Conservation (phyloP, 1,140 invertebrate species). For the Galleria mellonella region DNA sequence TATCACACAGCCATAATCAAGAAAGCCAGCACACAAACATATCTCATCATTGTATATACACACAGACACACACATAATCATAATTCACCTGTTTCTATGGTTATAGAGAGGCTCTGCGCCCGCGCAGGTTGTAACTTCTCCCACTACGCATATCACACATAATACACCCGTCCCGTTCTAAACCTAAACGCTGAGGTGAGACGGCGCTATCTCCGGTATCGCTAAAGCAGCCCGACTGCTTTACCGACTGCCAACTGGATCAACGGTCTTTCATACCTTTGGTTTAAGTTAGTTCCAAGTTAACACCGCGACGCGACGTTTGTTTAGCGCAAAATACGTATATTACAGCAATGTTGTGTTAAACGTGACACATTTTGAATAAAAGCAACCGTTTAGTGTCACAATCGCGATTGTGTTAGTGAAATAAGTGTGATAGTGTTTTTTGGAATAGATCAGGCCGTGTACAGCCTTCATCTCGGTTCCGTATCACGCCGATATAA, state of each 20-base stretch:
- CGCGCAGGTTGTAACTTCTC: constrained; percentile 58
- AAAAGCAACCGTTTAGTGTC: constrained; percentile 28
- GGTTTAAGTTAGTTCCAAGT: constrained; percentile 66
- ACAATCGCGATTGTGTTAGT: constrained; percentile 20
- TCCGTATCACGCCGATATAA: not conserved
- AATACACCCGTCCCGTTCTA: constrained; percentile 27
- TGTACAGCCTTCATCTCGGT: constrained; percentile 23
- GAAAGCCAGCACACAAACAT: constrained; percentile 46
- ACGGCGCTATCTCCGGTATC: constrained; percentile 30
- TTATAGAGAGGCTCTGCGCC: constrained; percentile 56
- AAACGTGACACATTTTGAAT: constrained; percentile 50
- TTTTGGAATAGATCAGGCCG: constrained; percentile 60
- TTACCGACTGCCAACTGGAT: constrained; percentile 62
- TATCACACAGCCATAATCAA: constrained; percentile 58
- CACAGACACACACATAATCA: constrained; percentile 46
- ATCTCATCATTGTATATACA: constrained; percentile 22
- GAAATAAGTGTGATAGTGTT: constrained; percentile 19
- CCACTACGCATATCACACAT: no score
- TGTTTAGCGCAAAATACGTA: constrained; percentile 46
- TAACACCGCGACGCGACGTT: constrained; percentile 48
- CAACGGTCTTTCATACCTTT: constrained; percentile 65
- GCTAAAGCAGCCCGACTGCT: constrained; percentile 57
- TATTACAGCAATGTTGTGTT: constrained; percentile 52
- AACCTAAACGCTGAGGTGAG: constrained; percentile 19
- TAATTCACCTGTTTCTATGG: constrained; percentile 64